phyloP scores from a whole-genome alignment of 2,797 vertebrate species.

The Eulemur rubriventer region DNA sequence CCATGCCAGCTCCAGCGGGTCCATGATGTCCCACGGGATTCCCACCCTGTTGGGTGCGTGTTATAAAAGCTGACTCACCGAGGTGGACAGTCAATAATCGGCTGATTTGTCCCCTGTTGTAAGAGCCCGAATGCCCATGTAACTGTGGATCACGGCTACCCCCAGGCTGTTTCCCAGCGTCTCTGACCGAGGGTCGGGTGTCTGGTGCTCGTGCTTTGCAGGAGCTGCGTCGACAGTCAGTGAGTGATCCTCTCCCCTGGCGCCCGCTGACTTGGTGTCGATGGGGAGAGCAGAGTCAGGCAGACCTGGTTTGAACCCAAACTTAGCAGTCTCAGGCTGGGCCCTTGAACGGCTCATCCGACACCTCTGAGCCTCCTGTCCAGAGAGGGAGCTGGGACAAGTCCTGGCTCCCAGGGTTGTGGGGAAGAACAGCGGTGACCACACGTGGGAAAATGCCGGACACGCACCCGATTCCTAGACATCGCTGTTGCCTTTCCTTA shows the following conservation, averaged over 20 bases:
- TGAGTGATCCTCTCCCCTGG: accelerated
- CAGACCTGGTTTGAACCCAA: accelerated
- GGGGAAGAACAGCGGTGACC: not conserved
- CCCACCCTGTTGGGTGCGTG: not conserved
- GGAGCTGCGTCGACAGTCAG: accelerated
- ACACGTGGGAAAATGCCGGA: accelerated
- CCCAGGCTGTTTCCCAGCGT: not conserved
- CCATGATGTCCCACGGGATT: accelerated
- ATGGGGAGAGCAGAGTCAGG: not conserved
- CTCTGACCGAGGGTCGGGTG: not conserved
- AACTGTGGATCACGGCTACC: accelerated
- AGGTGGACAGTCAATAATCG: accelerated
- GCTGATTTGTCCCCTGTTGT: not conserved
- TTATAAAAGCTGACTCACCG: not conserved
- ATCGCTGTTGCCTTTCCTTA: not conserved
- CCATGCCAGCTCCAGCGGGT: accelerated
- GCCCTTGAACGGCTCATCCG: not conserved
- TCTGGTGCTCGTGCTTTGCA: no score
- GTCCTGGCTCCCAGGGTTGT: accelerated
- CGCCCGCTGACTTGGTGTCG: accelerated
- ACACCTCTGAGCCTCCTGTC: not conserved
- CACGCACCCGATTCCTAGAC: accelerated
- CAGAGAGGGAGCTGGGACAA: not conserved
- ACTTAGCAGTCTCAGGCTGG: not conserved
- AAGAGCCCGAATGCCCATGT: not conserved